These are phyloP conservation scores for Acanthosepion esculentum DNA, from an alignment of 2,888 invertebrate genomes.

Conservation along the genomic window DNA sequence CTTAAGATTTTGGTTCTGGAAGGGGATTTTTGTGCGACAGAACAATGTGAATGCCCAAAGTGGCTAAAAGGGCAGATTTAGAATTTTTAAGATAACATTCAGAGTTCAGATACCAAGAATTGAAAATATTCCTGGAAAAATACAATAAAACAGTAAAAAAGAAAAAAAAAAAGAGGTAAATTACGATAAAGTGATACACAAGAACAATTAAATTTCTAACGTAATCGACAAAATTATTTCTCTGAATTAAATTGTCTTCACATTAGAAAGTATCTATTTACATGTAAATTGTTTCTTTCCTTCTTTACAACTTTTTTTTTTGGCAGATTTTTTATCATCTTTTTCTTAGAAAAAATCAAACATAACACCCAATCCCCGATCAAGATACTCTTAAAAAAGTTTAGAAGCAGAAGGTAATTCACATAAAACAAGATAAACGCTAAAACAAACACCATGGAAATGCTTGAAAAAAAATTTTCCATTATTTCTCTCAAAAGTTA, in stretches of 20 bases:
- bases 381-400: no score
- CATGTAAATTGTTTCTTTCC: background rate
- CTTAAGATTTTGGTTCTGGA: background rate
- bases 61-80: background rate
- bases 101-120: background rate
- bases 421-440: no score
- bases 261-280: constrained; percentile 18
- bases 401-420: no score
- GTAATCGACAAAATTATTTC: background rate
- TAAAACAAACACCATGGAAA: no score
- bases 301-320: no score
- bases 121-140: background rate
- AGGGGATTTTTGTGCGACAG: background rate
- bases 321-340: no score
- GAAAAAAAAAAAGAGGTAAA: background rate
- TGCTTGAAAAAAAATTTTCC: no score
- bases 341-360: no score
- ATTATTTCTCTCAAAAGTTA: no score
- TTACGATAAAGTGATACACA: background rate
- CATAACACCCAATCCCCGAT: no score
- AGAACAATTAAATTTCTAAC: background rate
- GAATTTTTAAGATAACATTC: background rate
- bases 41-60: background rate
- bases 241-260: background rate
- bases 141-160: background rate